These are phyloP conservation scores for Helicolenus hilgendorfi DNA, from an alignment of 2,797 vertebrate species.

Conservation along the genomic window DNA sequence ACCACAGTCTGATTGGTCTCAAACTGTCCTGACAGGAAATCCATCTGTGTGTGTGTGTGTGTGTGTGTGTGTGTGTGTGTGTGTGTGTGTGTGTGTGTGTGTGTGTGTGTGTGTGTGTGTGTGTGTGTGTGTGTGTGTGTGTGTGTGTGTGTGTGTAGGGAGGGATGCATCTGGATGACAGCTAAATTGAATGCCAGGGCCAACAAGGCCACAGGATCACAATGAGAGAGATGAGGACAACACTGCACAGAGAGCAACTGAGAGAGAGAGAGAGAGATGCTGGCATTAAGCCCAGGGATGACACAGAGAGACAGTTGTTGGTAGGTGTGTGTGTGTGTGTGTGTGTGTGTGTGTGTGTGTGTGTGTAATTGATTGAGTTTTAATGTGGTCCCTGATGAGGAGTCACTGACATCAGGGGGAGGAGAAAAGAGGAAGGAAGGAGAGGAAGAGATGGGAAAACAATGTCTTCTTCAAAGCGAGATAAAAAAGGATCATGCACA, in stretches of 20 bases:
- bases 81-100: conserved; percentile 44
- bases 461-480: conserved; percentile 69
- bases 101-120: conserved; percentile 17
- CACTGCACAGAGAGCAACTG: conserved; percentile 44
- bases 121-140: conserved; percentile 42
- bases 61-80: conserved; percentile 38
- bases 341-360: conserved; percentile 40
- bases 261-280: conserved; percentile 56
- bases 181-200: conserved; percentile 84
- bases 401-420: conserved; percentile 75
- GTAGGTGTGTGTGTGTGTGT: conserved; percentile 12
- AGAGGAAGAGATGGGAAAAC: conserved; percentile 55
- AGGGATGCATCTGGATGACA: conserved; percentile 83
- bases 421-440: conserved; percentile 54
- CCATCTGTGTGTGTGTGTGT: conserved; percentile 74
- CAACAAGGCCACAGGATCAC: conserved; percentile 85
- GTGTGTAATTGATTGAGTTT: conserved; percentile 84
- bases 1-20: conserved; percentile 87
- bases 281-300: conserved; percentile 81
- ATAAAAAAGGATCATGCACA: conserved; percentile 49
- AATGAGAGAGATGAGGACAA: conserved; percentile 82
- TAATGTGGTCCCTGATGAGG: conserved; percentile 85
- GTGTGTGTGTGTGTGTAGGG: conserved; percentile 41
- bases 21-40: conserved; percentile 89
- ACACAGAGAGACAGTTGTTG: conserved; percentile 75